These are phyloP conservation scores for Caenorhabditis briggsae DNA, from an alignment of 1,140 invertebrate species.

Conservation along the genomic window DNA sequence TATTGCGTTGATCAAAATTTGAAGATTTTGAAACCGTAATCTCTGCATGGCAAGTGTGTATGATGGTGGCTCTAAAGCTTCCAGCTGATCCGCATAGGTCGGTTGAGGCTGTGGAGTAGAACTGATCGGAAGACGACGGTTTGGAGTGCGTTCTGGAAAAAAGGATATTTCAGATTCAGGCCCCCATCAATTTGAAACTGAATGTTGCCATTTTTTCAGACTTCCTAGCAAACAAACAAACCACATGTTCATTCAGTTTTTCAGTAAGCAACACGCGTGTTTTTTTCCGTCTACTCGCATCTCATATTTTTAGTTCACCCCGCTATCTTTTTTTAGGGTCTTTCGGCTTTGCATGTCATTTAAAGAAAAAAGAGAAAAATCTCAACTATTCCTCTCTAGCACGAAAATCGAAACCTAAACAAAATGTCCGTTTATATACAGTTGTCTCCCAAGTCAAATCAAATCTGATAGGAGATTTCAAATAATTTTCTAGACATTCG, in stretches of 20 bases:
- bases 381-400: too few species aligned
- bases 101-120: constrained; percentile 39
- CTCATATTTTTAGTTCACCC: constrained; percentile 1
- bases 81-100: constrained; percentile 51
- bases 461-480: not conserved
- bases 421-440: too few species aligned
- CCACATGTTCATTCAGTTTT: constrained; percentile 26
- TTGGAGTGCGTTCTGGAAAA: constrained; percentile 31
- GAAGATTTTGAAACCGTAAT: not conserved
- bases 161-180: not conserved
- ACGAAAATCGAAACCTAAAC: too few species aligned
- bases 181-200: not conserved
- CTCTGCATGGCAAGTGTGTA: constrained; percentile 59
- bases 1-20: not conserved
- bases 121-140: not conserved
- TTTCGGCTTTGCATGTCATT: not conserved
- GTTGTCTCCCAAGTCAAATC: too few species aligned
- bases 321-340: not conserved
- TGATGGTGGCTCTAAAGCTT: constrained; percentile 55
- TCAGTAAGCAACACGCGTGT: not conserved
- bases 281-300: not conserved
- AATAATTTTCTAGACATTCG: not conserved
- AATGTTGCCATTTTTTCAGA: too few species aligned
- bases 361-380: too few species aligned
- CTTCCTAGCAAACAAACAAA: too few species aligned